phyloP scores from a whole-genome alignment of 2,113 vertebrate species.

The Dipodomys ordii region DNA sequence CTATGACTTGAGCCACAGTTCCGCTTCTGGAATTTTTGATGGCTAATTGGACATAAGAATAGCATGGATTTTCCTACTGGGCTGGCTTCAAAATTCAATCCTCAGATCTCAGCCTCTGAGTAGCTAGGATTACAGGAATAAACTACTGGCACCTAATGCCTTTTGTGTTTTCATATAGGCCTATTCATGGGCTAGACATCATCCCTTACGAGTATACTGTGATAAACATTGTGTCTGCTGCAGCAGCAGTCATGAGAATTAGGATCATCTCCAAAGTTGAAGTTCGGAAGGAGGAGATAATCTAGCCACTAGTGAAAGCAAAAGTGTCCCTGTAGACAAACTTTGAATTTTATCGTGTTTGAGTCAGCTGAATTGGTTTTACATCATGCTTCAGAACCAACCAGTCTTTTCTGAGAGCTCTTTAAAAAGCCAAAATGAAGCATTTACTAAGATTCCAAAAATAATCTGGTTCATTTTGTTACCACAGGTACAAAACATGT shows the following conservation, averaged over 20 bases:
- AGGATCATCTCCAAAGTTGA: not conserved
- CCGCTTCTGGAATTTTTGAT: no score
- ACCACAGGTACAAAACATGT: not conserved
- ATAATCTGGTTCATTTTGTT: conserved; percentile 7
- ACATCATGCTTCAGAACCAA: conserved; percentile 41
- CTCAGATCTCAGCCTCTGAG: no score
- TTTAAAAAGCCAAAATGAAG: conserved; percentile 54
- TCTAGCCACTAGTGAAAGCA: conserved; percentile 5
- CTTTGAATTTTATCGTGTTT: conserved; percentile 59
- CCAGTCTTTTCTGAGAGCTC: not conserved
- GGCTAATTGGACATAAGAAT: no score
- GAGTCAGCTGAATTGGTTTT: conserved; percentile 24
- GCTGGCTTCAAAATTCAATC: no score
- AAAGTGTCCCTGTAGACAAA: not conserved
- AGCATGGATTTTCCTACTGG: no score
- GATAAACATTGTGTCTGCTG: not conserved
- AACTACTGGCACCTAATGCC: no score
- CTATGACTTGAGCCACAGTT: no score
- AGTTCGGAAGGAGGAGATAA: conserved; percentile 8
- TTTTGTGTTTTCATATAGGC: not conserved
- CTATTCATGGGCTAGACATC: not conserved
- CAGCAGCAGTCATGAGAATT: not conserved
- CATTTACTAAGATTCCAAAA: conserved; percentile 41
- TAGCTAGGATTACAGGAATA: no score
- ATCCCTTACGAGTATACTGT: conserved; percentile 21